A percentile compares a stretch with the other conserved stretches of the same genome.
Evolutionary conservation across 2,888 invertebrate genomes (phyloP).

Genomic region (Azorinus chamasolen): DNA sequence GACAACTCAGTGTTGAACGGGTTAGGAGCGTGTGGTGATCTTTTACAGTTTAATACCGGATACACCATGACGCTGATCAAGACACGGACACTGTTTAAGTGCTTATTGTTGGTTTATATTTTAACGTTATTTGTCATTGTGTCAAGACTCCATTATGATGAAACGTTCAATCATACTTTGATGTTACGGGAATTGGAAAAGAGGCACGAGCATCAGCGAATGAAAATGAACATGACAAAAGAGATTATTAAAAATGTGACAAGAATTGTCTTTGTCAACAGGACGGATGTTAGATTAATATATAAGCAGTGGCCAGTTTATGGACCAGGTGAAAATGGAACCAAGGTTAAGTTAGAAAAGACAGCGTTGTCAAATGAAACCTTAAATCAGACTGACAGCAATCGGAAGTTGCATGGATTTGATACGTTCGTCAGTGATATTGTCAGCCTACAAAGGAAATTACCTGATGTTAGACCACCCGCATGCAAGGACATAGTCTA

Average conservation of each 20-base stretch:
- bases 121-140: too few species aligned
- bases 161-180: too few species aligned
- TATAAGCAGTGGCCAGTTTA: background rate
- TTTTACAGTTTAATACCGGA: too few species aligned
- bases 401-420: conserved; percentile 1
- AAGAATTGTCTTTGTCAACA: background rate
- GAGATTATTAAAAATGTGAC: background rate
- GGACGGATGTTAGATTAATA: background rate
- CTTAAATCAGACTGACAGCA: background rate
- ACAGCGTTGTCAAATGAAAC: background rate
- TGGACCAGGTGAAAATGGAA: conserved; percentile 7
- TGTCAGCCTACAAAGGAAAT: conserved; percentile 19
- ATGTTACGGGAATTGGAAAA: too few species aligned
- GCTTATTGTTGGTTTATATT: too few species aligned
- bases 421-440: conserved; percentile 38
- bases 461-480: conserved; percentile 20
- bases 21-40: too few species aligned
- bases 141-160: too few species aligned
- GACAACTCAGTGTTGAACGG: too few species aligned
- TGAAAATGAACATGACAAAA: background rate
- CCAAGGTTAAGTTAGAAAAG: background rate
- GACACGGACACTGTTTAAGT: background rate
- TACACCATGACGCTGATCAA: too few species aligned
- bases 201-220: too few species aligned
- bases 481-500: conserved; percentile 24